Percentiles rank a stretch among this genome's conserved stretches.
Conservation (phyloP, 2,888 invertebrate species). For the Drosophila histrio region DNA sequence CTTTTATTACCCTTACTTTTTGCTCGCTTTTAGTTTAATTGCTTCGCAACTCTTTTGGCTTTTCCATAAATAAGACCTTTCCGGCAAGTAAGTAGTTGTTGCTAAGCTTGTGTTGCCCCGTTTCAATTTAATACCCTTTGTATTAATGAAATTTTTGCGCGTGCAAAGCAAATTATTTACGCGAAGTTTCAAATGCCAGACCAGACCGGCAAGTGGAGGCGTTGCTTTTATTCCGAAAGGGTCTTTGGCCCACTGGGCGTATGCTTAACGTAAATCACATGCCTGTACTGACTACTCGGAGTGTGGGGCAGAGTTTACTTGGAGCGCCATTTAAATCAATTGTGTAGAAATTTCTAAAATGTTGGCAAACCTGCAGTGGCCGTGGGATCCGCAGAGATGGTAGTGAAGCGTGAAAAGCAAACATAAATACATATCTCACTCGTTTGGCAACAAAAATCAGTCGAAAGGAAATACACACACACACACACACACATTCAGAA, state of each 20-base stretch:
- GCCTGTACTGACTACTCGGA: background rate
- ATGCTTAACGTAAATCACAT: constrained; percentile 51
- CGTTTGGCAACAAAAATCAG: constrained; percentile 60
- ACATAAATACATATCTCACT: constrained; percentile 65
- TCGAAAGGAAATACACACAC: constrained; percentile 36
- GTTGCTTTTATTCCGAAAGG: constrained; percentile 6
- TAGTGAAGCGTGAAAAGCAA: constrained; percentile 73
- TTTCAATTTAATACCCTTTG: constrained; percentile 57
- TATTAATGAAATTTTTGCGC: constrained; percentile 67
- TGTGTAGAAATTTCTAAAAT: constrained; percentile 70
- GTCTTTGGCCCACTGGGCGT: constrained; percentile 29
- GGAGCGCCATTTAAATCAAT: constrained; percentile 73
- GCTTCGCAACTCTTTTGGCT: constrained; percentile 40
- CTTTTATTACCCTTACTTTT: constrained; percentile 29
- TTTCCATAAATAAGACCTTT: constrained; percentile 31
- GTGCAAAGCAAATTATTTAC: constrained; percentile 52
- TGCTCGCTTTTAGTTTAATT: constrained; percentile 39
- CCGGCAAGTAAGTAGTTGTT: constrained; percentile 20
- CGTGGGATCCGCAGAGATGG: constrained; percentile 17
- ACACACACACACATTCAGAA: constrained; percentile 18
- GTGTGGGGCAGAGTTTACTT: constrained; percentile 30
- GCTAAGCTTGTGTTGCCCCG: background rate
- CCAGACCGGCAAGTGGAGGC: constrained; percentile 12
- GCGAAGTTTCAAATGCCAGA: constrained; percentile 30
- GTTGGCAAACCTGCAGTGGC: constrained; percentile 37